Base-by-base conservation (phyloP, 2,888 invertebrate genomes). In the Chrysina gloriosa region DNA sequence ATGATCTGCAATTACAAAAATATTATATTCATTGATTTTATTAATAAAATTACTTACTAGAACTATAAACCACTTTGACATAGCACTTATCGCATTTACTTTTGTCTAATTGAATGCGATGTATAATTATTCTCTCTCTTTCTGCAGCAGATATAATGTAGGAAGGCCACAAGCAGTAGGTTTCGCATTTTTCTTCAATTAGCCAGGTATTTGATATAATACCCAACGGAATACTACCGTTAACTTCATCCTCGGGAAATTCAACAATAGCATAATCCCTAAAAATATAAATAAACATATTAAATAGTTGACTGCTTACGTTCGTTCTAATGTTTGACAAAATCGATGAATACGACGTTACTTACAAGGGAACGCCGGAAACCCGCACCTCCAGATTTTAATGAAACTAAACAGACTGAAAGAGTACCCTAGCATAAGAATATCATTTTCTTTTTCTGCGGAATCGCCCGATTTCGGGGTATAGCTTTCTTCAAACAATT, bases 181-280 rank as follows among this genome's bases (percentile, higher is more conserved):
- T 61, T 21, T 67, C 61, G 14, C 45, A 58, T 25, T 67, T 61
- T 36, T 67, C 66, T 36, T 67, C 48, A 31, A 67, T 11, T 23
- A 67, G 11, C 66, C 66, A 67, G 5, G 50, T 58, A n/a, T 58
- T 67, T 47, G 66, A 67, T 48, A 67, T 58, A 25, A 67, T 67
- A 27, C 58, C 66, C 14, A 67, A 14, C 0, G 66, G 66, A 47
- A 67, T 67, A 11, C 19, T 67, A 34, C 66, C 61, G 25, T 67
- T 50, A 47, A 45, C 50, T 48, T 67, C 66, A 34, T 67, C 66
- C 50, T 67, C 66, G 3, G 66, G 66, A 47, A 67, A 67, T 61
- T 67, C 66, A 6, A 67, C 66, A 58, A 67, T 48, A 19, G 58
- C 66, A 27, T 61, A 67, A 50, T 67, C 66, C 25, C 66, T 67